A percentile compares a stretch with the other conserved stretches of the same genome.
phyloP scores from a whole-genome alignment of 1,140 invertebrate genomes.

The Luehdorfia chinensis region DNA sequence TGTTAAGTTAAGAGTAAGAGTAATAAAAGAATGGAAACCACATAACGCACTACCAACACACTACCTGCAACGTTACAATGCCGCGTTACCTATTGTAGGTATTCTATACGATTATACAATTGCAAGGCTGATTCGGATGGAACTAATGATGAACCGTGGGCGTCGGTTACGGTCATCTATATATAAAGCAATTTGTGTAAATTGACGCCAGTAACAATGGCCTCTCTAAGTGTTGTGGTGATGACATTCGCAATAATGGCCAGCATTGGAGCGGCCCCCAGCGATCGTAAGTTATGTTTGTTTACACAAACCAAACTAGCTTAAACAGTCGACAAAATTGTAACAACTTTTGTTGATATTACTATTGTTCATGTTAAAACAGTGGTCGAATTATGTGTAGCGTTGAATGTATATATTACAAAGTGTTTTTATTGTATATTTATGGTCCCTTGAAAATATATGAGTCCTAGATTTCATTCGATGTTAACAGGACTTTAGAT shows the following conservation, averaged over 20 bases:
- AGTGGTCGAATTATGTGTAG: too few relatives aligned
- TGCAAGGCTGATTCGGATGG: constrained; percentile 44
- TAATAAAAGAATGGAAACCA: too few relatives aligned
- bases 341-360: too few relatives aligned
- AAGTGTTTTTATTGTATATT: too few relatives aligned
- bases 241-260: constrained; percentile 24
- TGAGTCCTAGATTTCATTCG: too few relatives aligned
- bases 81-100: neutral
- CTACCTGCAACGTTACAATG: too few relatives aligned
- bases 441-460: too few relatives aligned
- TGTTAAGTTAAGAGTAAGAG: too few relatives aligned
- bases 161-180: constrained; percentile 41
- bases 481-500: too few relatives aligned
- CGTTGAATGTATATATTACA: too few relatives aligned
- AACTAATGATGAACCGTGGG: constrained; percentile 39
- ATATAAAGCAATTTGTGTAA: constrained; percentile 43
- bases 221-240: constrained; percentile 26
- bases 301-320: neutral
- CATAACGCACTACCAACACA: too few relatives aligned
- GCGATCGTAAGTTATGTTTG: constrained; percentile 34
- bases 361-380: too few relatives aligned
- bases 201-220: constrained; percentile 32
- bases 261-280: constrained; percentile 29
- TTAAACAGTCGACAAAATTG: neutral
- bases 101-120: constrained; percentile 38